Base-by-base conservation (phyloP, 2,797 vertebrate genomes). In the Acanthopagrus latus region DNA sequence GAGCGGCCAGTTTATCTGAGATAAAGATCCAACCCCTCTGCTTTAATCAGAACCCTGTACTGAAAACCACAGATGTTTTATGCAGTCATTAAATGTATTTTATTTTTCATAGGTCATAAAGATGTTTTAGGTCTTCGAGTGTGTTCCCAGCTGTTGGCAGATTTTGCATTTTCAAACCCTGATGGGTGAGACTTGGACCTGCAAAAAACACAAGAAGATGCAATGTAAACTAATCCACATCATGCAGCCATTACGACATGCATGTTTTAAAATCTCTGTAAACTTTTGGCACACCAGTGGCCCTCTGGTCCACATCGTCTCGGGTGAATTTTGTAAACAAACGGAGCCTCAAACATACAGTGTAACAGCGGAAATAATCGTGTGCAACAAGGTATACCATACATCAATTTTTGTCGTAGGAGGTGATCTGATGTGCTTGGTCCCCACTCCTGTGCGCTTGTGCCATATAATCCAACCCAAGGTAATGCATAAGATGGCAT, bases 221-320 rank as follows among this genome's bases (percentile, higher is more conserved):
- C 80, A 87, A 84, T 81, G 87, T 86, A 90, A 94, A 91, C 80
- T 64, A 90, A 85, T 79, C 74, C 74, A 91, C 80, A 83, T 93
- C 93, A 95, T 94, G 94, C 95, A 94, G 92, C 89, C 91, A 41
- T 89, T 86, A 88, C 11, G 90, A 95, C 94, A 95, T 95, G 94
- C 93, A 94, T 89, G 93, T 85, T 87, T 70, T 84, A 69, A 85
- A 90, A 76, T 84, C 84, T 85, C 83, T 92, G 89, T 91, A 93
- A 93, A 93, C 85, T n/a, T 86, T 91, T 65, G 66, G 60, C 73
- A 84, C 90, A 77, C 84, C 81, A 54, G 76, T 64, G 82, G 70
- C 71, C 44, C 50, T 86, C 58, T 6, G 25, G 33, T 80, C 68
- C 75, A 81, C 86, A 70, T 76, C 50, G 68, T 74, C 67, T 76